Evolutionary conservation across 2,797 vertebrate species (phyloP).

Genomic region (Anguilla obscura): DNA sequence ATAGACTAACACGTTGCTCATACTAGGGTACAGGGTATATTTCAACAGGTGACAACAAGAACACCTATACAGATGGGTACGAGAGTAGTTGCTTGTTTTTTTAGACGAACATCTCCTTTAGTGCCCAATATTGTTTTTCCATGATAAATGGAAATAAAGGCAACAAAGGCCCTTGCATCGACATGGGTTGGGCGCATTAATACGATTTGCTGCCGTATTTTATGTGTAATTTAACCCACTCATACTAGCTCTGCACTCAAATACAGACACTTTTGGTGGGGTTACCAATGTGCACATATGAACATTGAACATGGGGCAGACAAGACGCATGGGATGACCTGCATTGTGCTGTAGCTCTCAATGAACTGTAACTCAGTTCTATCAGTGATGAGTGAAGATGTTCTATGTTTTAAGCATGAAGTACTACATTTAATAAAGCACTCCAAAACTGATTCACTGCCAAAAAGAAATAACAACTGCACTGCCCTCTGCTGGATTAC

Average conservation of each 20-base stretch:
- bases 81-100: not conserved
- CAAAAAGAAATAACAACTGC: slow-evolving; percentile 46
- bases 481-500: slow-evolving; percentile 69
- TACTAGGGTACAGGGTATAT: not conserved
- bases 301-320: not conserved
- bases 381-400: not conserved
- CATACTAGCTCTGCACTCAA: too few relatives aligned
- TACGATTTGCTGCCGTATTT: too few relatives aligned
- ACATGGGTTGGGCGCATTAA: too few relatives aligned
- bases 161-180: too few relatives aligned
- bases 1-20: not conserved
- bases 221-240: too few relatives aligned
- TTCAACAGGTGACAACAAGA: not conserved
- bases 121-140: too few relatives aligned
- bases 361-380: too few relatives aligned
- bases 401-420: not conserved
- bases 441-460: slow-evolving; percentile 8
- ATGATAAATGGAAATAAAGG: too few relatives aligned
- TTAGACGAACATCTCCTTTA: too few relatives aligned
- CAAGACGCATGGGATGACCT: not conserved
- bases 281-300: not conserved
- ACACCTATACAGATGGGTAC: not conserved
- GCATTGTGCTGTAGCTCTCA: too few relatives aligned
- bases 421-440: not conserved
- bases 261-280: too few relatives aligned